Evolutionary conservation across 2,113 vertebrate genomes (phyloP).

Genomic region (Ptilonorhynchus violaceus): DNA sequence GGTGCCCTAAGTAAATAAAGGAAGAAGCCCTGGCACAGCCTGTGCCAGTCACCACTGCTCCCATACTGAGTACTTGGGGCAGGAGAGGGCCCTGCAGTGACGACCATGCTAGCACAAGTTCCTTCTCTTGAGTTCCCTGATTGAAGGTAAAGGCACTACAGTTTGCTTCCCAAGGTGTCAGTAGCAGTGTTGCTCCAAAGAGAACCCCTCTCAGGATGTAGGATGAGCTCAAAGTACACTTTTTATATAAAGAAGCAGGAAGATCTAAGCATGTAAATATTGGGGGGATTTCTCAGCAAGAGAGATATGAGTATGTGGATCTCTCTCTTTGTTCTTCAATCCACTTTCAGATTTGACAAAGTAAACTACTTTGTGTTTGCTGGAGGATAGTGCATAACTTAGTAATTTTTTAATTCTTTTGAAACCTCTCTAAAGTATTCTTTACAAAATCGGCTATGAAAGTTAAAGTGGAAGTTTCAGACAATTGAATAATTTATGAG

Average conservation of each 20-base stretch:
- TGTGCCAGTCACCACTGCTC: neutral
- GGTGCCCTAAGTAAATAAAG: neutral
- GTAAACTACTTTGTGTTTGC: neutral
- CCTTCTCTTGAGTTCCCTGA: neutral
- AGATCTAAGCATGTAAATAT: neutral
- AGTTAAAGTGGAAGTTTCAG: neutral
- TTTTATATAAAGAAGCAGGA: neutral
- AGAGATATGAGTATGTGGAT: neutral
- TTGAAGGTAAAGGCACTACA: neutral
- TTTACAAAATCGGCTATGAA: neutral
- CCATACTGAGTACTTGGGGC: fast-evolving
- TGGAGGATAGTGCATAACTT: neutral
- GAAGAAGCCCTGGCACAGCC: neutral
- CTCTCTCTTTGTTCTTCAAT: neutral
- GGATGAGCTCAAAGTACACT: neutral
- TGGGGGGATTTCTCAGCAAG: neutral
- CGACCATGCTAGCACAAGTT: fast-evolving
- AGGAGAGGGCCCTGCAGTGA: neutral
- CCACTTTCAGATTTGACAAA: neutral
- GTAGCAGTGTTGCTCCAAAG: neutral
- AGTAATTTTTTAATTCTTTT: neutral
- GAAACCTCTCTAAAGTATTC: neutral
- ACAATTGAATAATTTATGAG: neutral
- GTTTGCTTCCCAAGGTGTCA: neutral
- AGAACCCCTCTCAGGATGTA: neutral